Conservation (phyloP, 2,797 vertebrate species). For the Caiman crocodilus region DNA sequence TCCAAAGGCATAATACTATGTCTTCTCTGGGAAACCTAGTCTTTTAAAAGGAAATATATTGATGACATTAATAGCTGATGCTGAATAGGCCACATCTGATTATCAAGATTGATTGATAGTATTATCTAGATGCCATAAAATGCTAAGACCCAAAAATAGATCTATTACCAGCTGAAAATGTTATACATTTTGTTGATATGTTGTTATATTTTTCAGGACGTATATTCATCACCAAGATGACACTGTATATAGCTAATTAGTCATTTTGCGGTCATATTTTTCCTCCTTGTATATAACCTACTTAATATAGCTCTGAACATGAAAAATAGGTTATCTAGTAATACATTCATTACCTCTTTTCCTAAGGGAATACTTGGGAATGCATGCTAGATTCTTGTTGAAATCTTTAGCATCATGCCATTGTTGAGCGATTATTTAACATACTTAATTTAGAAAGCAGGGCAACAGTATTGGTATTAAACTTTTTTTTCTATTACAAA, state of each 20-base stretch:
- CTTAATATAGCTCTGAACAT: not conserved
- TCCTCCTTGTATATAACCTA: not conserved
- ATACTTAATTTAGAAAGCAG: not conserved
- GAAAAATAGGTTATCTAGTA: not conserved
- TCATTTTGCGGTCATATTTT: not conserved
- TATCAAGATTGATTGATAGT: slow-evolving; percentile 42
- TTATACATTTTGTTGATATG: not conserved
- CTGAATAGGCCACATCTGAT: slow-evolving; percentile 43
- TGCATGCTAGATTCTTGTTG: not conserved
- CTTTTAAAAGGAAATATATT: not conserved
- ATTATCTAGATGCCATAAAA: slow-evolving; percentile 41
- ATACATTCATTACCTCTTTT: not conserved
- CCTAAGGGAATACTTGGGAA: not conserved
- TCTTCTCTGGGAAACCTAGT: not conserved
- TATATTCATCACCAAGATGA: not conserved
- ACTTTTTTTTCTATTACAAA: not conserved
- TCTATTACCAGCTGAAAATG: slow-evolving; percentile 3
- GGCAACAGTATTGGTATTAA: not conserved
- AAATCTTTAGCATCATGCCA: not conserved
- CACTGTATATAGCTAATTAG: not conserved
- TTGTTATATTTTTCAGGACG: not conserved
- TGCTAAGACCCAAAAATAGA: slow-evolving; percentile 26
- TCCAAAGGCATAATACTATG: not conserved
- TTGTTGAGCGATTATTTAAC: not conserved
- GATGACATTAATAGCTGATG: slow-evolving; percentile 11